These are phyloP conservation scores for Caenorhabditis macrosperma DNA, from an alignment of 2,888 invertebrate genomes.

Conservation along the genomic window DNA sequence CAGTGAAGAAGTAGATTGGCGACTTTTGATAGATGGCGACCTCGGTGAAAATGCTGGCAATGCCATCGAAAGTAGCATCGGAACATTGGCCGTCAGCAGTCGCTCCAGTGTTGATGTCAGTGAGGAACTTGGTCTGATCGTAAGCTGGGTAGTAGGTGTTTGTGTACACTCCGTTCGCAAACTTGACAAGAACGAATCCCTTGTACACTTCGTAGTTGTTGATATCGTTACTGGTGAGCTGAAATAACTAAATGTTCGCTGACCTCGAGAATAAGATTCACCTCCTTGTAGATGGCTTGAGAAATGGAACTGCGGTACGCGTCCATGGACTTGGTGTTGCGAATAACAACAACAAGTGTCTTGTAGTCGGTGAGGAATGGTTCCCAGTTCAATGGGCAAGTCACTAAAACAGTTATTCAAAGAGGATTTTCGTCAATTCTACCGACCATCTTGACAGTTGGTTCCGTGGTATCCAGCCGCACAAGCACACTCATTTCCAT, in stretches of 20 bases:
- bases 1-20: constrained; percentile 73
- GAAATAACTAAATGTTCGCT: background rate
- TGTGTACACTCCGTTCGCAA: constrained; percentile 57
- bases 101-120: constrained; percentile 38
- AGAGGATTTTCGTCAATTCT: background rate
- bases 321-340: constrained; percentile 62
- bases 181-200: constrained; percentile 64
- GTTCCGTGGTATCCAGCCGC: constrained; percentile 65
- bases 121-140: constrained; percentile 46
- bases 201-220: constrained; percentile 57
- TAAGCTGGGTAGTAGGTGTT: constrained; percentile 47
- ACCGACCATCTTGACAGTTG: constrained; percentile 69
- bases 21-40: constrained; percentile 69
- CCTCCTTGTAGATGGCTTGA: constrained; percentile 51
- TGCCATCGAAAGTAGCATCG: constrained; percentile 58
- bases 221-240: constrained; percentile 28
- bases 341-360: constrained; percentile 67
- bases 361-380: constrained; percentile 67
- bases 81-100: constrained; percentile 52
- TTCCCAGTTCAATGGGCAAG: constrained; percentile 67
- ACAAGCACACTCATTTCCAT: constrained; percentile 63
- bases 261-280: background rate
- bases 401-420: constrained; percentile 54
- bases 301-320: constrained; percentile 50
- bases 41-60: constrained; percentile 59